These are phyloP conservation scores for Eurystomus glaucurus DNA, from an alignment of 2,797 vertebrate genomes.

Conservation along the genomic window DNA sequence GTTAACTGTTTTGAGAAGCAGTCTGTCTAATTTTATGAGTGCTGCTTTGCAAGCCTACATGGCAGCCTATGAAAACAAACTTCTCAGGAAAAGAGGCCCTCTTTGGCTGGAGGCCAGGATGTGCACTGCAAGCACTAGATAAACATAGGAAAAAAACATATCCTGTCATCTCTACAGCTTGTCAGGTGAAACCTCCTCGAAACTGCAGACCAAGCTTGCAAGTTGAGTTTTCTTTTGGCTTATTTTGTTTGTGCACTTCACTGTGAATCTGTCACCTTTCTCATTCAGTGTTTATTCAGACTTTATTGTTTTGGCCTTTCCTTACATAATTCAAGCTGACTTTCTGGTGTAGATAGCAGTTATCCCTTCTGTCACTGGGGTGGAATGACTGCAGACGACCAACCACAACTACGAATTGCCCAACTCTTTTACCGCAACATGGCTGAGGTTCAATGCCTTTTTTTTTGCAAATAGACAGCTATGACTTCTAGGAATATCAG, in stretches of 20 bases:
- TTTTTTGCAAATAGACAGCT: not conserved
- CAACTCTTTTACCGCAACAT: not conserved
- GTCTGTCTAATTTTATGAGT: not conserved
- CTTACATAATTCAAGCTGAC: not conserved
- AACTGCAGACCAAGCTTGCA: not conserved
- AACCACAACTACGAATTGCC: not conserved
- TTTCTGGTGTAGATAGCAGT: not conserved
- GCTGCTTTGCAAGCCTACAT: constrained; percentile 36
- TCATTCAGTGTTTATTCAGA: not conserved
- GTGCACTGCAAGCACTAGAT: not conserved
- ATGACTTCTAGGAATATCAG: not conserved
- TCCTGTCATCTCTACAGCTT: not conserved
- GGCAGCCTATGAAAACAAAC: not conserved
- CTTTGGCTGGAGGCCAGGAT: not conserved
- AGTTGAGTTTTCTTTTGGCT: not conserved
- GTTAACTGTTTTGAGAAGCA: not conserved
- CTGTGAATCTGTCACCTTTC: not conserved
- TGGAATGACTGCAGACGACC: not conserved
- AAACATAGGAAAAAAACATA: not conserved
- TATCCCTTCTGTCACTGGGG: not conserved
- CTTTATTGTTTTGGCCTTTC: not conserved
- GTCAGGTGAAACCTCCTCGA: not conserved
- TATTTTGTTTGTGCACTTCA: not conserved
- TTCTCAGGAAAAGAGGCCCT: not conserved
- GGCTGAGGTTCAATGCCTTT: not conserved